Percentiles rank a stretch among this genome's conserved stretches.
Conservation (phyloP, 1,140 invertebrate species). For the Drosophila murphyi region DNA sequence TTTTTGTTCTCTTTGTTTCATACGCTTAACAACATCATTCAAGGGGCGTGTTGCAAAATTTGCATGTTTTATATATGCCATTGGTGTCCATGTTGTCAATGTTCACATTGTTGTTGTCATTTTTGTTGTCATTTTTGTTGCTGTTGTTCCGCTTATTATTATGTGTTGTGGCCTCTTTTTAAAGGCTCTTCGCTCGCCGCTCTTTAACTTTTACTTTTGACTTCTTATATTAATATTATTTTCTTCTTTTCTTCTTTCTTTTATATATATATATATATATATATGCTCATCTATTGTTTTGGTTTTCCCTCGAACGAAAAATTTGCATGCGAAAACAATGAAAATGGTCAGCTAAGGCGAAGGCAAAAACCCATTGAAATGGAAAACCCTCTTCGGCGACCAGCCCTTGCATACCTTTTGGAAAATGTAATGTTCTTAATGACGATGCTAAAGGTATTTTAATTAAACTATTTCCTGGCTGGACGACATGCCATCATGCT, state of each 20-base stretch:
- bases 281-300: slow-evolving; percentile 53
- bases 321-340: slow-evolving; percentile 78
- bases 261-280: slow-evolving; percentile 12
- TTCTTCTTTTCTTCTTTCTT: neutral
- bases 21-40: slow-evolving; percentile 60
- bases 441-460: slow-evolving; percentile 76
- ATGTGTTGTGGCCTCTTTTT: slow-evolving; percentile 60
- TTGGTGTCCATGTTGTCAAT: slow-evolving; percentile 16
- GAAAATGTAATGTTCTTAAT: slow-evolving; percentile 75
- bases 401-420: slow-evolving; percentile 36
- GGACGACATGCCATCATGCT: slow-evolving; percentile 29
- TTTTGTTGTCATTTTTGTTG: slow-evolving; percentile 11
- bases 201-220: slow-evolving; percentile 60
- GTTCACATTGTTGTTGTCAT: neutral
- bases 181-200: slow-evolving; percentile 53
- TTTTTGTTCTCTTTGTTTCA: slow-evolving; percentile 25
- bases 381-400: neutral
- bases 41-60: slow-evolving; percentile 66
- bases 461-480: slow-evolving; percentile 81
- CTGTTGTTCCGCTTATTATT: slow-evolving; percentile 23
- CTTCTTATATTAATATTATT: slow-evolving; percentile 47
- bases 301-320: slow-evolving; percentile 53
- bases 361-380: slow-evolving; percentile 25
- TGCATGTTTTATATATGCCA: slow-evolving; percentile 60
- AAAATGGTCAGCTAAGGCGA: slow-evolving; percentile 51